Evolutionary conservation across 2,113 vertebrate genomes (phyloP).

Genomic region (Leptosomus discolor): DNA sequence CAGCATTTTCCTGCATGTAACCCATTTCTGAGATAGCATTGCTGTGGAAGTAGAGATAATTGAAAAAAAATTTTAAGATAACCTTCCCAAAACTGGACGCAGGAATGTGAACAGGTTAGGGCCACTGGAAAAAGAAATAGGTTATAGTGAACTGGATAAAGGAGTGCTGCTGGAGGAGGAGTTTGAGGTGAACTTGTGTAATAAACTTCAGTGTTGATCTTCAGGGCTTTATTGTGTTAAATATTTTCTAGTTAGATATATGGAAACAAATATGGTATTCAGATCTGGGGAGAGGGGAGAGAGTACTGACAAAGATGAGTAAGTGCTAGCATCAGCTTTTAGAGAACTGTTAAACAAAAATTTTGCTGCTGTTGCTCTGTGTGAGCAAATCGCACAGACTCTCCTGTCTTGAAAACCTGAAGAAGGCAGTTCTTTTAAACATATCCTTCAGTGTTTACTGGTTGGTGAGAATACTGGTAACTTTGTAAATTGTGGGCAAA

Average conservation of each 20-base stretch:
- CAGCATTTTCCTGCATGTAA: not conserved
- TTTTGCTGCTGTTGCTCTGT: not conserved
- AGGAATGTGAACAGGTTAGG: not conserved
- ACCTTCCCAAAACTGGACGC: not conserved
- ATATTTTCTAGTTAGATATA: not conserved
- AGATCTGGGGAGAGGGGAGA: not conserved
- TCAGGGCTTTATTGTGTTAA: not conserved
- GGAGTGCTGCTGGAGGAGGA: not conserved
- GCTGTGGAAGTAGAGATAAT: not conserved
- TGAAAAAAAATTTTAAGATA: not conserved
- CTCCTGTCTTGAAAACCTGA: not conserved
- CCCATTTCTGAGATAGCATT: not conserved
- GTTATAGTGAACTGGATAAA: not conserved
- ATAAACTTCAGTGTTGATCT: not conserved
- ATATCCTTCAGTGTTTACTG: not conserved
- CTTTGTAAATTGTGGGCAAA: not conserved
- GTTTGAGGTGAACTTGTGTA: not conserved
- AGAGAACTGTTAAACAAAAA: not conserved
- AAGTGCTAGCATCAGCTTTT: not conserved
- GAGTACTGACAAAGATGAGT: not conserved
- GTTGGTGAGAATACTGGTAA: not conserved
- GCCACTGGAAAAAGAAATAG: not conserved
- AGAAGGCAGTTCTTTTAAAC: not conserved
- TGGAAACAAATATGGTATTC: not conserved
- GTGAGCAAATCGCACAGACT: not conserved